These are phyloP conservation scores for Euspilapteryx auroguttella DNA, from an alignment of 2,888 invertebrate species.

Conservation along the genomic window DNA sequence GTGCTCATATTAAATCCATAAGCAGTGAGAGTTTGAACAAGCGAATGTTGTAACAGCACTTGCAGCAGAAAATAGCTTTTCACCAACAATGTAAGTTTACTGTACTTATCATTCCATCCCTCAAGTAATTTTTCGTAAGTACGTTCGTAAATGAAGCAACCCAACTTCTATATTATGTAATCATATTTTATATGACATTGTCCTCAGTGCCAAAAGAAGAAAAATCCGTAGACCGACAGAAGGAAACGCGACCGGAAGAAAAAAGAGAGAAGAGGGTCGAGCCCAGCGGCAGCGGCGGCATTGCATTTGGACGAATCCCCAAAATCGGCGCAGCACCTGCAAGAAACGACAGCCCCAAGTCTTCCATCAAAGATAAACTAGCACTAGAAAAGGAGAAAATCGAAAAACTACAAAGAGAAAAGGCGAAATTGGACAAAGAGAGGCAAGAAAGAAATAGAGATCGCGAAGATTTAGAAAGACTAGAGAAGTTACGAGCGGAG, in stretches of 20 bases:
- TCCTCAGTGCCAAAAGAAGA: slow-evolving; percentile 30
- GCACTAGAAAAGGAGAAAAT: slow-evolving; percentile 15
- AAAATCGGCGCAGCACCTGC: slow-evolving; percentile 36
- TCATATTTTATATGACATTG: no score
- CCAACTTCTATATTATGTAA: no score
- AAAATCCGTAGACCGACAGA: slow-evolving; percentile 17
- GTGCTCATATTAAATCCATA: no score
- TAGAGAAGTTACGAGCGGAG: slow-evolving; percentile 39
- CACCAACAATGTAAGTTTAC: no score
- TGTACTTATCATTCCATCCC: no score
- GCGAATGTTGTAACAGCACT: no score
- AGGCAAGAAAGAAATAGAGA: slow-evolving; percentile 19
- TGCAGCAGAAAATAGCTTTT: no score
- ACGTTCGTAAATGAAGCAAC: no score
- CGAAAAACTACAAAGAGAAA: slow-evolving; percentile 19
- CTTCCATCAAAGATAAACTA: slow-evolving; percentile 9
- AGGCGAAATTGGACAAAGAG: slow-evolving; percentile 21
- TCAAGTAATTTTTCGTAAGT: no score
- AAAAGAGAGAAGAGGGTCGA: no score
- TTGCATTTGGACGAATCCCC: slow-evolving; percentile 50
- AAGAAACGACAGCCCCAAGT: slow-evolving; percentile 3
- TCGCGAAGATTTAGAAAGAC: slow-evolving; percentile 28
- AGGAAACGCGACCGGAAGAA: slow-evolving; percentile 27
- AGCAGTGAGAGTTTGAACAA: no score
- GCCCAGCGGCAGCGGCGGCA: no score